These are phyloP conservation scores for Myrmecophaga tridactyla DNA, from an alignment of 2,113 vertebrate species.

Conservation along the genomic window DNA sequence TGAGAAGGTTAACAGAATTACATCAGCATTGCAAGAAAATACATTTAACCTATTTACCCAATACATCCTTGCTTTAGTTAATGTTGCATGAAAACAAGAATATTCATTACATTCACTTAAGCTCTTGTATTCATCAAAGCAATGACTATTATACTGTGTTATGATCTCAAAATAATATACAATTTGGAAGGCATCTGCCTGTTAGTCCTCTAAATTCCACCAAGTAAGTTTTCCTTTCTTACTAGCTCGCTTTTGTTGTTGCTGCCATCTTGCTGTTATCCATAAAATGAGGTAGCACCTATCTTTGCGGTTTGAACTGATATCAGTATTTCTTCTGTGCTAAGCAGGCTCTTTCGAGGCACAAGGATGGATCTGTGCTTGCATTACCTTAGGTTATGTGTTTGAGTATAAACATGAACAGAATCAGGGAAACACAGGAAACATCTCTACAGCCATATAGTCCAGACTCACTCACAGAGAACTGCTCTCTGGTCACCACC, in stretches of 20 bases:
- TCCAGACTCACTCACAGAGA: background rate
- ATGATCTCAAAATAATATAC: background rate
- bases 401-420: background rate
- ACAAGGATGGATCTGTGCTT: background rate
- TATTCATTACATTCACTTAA: background rate
- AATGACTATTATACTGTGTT: background rate
- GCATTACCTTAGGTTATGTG: background rate
- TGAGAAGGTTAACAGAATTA: background rate
- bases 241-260: background rate
- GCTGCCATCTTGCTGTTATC: background rate
- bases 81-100: background rate
- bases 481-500: background rate
- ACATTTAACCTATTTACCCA: background rate
- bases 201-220: background rate
- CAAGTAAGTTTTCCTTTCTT: background rate
- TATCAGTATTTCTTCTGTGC: background rate
- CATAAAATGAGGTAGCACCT: background rate
- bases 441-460: background rate
- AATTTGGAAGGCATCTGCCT: background rate
- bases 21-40: background rate
- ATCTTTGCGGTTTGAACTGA: background rate
- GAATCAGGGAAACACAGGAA: background rate
- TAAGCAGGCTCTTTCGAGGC: background rate
- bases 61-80: background rate
- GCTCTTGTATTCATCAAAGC: background rate